Base-by-base conservation (phyloP, 35 echinoderm and acorn worm species). In the Apostichopus californicus region DNA sequence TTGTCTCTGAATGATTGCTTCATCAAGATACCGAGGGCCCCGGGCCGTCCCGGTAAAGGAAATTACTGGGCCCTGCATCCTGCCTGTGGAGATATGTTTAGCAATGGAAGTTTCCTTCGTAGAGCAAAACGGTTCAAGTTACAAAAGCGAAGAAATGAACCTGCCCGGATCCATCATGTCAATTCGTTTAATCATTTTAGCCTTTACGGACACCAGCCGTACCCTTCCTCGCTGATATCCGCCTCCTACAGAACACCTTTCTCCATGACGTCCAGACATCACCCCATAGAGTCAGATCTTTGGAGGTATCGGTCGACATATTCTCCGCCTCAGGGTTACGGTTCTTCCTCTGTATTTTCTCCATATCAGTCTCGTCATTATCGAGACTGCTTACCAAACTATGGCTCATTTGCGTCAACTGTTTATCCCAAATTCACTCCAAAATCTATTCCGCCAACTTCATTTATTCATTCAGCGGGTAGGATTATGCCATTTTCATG, bases 41-140 rank as follows among this genome's bases (percentile, higher is more conserved):
- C 93, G 18, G 94, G 94, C 53, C 70, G 94, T 14, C 96, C 96
- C 5, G 96, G 96, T 14, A 97, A 97, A 64, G 96, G 96, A 0
- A 95, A 97, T 77, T 97, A 97, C 75, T 97, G 96, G 96, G 92
- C 94, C 5, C 80, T 97, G 52, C 93, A 97, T 93, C 96, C 96
- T 34, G 88, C 91, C 3, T 95, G 93, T 59, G 96, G 94, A 1
- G 94, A 97, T 64, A 97, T 97, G 96, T 97, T 97, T 82, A 93
- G 92, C 64, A 97, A 97, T 53, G 96, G 96, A 1, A 97, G 94
- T 65, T 97, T 97, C 61, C 77, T 95, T 9, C 63, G 96, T 22
- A 88, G 94, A 68, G 93, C 93, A 57, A 97, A 97, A 77, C 78
- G 96, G 6, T 96, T 96, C 77, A 96, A 96, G 86, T 46, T 96